These are phyloP conservation scores for Rhagonycha lutea DNA, from an alignment of 2,888 invertebrate species.

Conservation along the genomic window DNA sequence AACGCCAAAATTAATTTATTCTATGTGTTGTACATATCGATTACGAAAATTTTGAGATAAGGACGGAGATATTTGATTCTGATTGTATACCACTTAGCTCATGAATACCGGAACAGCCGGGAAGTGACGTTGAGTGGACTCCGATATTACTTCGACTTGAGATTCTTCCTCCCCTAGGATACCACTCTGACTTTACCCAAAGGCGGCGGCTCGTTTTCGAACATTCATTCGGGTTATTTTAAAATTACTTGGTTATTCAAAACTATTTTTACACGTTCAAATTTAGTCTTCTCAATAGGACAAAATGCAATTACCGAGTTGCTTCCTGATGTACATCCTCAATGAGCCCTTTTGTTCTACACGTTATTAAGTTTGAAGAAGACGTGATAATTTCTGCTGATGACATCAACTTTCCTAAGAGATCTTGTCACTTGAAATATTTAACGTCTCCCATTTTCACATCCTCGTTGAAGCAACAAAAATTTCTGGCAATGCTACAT, in stretches of 20 bases:
- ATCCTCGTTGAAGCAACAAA: conserved; percentile 3
- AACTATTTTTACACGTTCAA: neutral
- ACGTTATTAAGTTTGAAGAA: conserved; percentile 32
- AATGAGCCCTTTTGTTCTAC: conserved; percentile 24
- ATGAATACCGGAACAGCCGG: conserved; percentile 42
- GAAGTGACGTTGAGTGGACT: conserved; percentile 48
- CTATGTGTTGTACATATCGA: conserved; percentile 22
- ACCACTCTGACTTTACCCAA: conserved; percentile 15
- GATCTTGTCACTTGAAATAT: conserved; percentile 10
- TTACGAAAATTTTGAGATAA: conserved; percentile 22
- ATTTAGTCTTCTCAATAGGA: neutral
- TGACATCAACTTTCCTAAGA: conserved; percentile 30
- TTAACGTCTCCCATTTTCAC: neutral
- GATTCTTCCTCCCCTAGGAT: conserved; percentile 29
- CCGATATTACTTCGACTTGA: conserved; percentile 42
- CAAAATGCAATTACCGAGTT: conserved; percentile 8
- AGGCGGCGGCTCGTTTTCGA: conserved; percentile 3
- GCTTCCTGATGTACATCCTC: conserved; percentile 1
- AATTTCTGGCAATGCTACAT: conserved; percentile 39
- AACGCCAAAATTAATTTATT: conserved; percentile 17
- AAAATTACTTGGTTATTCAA: neutral
- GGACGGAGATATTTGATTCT: conserved; percentile 25
- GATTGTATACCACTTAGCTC: conserved; percentile 33
- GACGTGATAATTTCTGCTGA: conserved; percentile 35
- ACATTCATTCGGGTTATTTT: neutral